phyloP scores from a whole-genome alignment of 2,797 vertebrate genomes.

The Melanogrammus aeglefinus region DNA sequence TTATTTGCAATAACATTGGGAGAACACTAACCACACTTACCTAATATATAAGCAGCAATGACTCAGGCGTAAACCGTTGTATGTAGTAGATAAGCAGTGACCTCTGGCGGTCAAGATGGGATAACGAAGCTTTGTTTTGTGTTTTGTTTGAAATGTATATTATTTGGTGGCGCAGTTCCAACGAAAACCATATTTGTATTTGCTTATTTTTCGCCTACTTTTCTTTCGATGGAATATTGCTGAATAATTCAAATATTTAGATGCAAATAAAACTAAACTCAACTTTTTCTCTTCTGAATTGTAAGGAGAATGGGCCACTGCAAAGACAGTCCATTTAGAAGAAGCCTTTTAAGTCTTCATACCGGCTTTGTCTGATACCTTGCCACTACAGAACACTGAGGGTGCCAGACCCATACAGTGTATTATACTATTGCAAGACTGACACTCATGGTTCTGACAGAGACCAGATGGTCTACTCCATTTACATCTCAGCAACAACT shows the following conservation, averaged over 20 bases:
- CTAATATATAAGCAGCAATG: background rate
- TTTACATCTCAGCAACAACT: background rate
- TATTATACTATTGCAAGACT: no score
- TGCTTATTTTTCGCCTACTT: no score
- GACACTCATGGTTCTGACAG: background rate
- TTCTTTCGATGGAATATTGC: no score
- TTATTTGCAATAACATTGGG: background rate
- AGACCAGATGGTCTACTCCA: background rate
- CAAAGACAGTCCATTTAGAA: background rate
- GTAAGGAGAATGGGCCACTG: background rate
- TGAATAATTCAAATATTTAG: no score
- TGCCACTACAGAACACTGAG: no score
- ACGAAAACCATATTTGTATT: no score
- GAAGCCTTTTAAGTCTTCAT: background rate
- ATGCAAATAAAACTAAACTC: no score
- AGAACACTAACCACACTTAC: background rate
- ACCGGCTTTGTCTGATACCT: background rate
- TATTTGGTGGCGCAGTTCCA: no score
- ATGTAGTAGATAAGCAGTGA: constrained; percentile 25
- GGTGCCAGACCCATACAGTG: no score
- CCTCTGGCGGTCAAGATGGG: constrained; percentile 44
- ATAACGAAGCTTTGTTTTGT: background rate
- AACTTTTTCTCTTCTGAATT: background rate
- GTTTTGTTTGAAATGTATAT: background rate
- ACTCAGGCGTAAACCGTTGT: background rate